Evolutionary conservation across 1,140 invertebrate species (phyloP).

Genomic region (Antheraea mylitta): DNA sequence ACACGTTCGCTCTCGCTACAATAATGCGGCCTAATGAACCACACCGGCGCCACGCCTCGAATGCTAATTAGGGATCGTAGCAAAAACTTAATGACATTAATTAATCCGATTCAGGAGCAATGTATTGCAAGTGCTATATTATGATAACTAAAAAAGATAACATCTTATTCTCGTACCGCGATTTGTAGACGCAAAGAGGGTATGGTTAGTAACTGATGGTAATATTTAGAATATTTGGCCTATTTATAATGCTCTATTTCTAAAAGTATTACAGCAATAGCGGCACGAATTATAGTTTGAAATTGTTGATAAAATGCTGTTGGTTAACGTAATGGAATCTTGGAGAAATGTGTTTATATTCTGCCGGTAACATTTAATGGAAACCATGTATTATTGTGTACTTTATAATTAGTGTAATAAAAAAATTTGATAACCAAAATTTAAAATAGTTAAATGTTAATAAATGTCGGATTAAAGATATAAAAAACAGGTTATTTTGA

Average conservation of each 20-base stretch:
- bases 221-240: too few relatives aligned
- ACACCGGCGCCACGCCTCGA: slow-evolving; percentile 31
- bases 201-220: too few relatives aligned
- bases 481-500: neutral
- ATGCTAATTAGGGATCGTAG: slow-evolving; percentile 52
- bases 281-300: too few relatives aligned
- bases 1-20: slow-evolving; percentile 43
- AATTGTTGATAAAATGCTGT: too few relatives aligned
- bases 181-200: neutral
- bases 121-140: slow-evolving; percentile 14
- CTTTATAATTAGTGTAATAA: too few relatives aligned
- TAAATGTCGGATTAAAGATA: neutral
- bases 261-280: too few relatives aligned
- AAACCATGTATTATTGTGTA: too few relatives aligned
- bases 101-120: slow-evolving; percentile 29
- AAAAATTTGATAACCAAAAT: too few relatives aligned
- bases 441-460: neutral
- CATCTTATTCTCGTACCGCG: neutral
- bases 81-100: slow-evolving; percentile 40
- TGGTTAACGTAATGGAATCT: too few relatives aligned
- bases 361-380: too few relatives aligned
- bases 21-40: slow-evolving; percentile 60
- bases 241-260: too few relatives aligned
- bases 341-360: too few relatives aligned
- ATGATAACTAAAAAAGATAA: slow-evolving; percentile 5